Evolutionary conservation across 2,888 invertebrate genomes (phyloP).

Genomic region (Caenorhabditis auriculariae): DNA sequence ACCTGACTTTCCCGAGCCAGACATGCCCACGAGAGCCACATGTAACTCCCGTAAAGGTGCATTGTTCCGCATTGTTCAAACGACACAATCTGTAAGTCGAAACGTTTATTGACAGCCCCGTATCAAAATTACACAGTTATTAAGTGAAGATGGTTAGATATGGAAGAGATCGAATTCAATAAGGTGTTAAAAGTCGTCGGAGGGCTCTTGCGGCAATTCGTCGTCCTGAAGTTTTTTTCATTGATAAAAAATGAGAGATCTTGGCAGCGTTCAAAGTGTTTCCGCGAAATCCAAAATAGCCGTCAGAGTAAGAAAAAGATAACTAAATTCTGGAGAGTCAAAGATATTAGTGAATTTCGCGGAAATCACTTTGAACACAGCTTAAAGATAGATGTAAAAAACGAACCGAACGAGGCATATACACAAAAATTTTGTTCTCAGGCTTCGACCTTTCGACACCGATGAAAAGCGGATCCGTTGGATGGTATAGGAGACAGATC

Average conservation of each 20-base stretch:
- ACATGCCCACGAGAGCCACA: conserved; percentile 53
- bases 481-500: conserved; percentile 13
- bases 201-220: too few relatives aligned
- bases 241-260: too few relatives aligned
- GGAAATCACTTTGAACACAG: too few relatives aligned
- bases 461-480: conserved; percentile 10
- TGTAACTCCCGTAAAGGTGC: conserved; percentile 47
- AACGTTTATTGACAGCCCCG: neutral
- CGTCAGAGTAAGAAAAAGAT: too few relatives aligned
- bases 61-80: conserved; percentile 21
- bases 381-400: neutral
- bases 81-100: neutral
- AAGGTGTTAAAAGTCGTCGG: too few relatives aligned
- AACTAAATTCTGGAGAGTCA: too few relatives aligned
- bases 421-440: conserved; percentile 6
- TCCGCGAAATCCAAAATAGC: too few relatives aligned
- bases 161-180: too few relatives aligned
- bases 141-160: neutral
- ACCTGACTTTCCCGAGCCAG: conserved; percentile 58
- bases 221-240: too few relatives aligned
- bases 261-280: too few relatives aligned
- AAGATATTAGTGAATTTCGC: too few relatives aligned
- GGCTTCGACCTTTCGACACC: conserved; percentile 4
- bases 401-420: conserved; percentile 2
- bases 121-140: neutral